These are phyloP conservation scores for Nomada goodeniana DNA, from an alignment of 2,888 invertebrate genomes.

Conservation along the genomic window DNA sequence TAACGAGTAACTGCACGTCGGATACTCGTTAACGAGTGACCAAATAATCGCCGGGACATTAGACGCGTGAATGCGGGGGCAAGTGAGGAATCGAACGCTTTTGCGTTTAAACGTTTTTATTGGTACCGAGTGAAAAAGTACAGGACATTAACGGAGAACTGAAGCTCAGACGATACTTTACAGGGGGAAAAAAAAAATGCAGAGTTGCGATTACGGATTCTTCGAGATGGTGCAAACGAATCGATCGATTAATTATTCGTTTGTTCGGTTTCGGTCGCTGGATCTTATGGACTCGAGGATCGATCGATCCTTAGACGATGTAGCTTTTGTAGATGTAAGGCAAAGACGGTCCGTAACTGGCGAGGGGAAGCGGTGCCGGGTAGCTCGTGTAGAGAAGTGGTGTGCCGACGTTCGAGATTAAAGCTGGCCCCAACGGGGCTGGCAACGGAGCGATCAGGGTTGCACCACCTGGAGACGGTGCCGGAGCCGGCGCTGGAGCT, in stretches of 20 bases:
- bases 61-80: background rate
- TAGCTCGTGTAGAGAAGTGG: slow-evolving; percentile 78
- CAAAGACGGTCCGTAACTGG: slow-evolving; percentile 66
- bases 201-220: slow-evolving; percentile 26
- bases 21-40: slow-evolving; percentile 39
- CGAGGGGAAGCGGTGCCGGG: slow-evolving; percentile 68
- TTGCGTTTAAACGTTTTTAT: slow-evolving; percentile 64
- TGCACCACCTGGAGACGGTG: slow-evolving; percentile 70
- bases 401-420: slow-evolving; percentile 78
- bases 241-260: slow-evolving; percentile 18
- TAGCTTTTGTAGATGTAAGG: slow-evolving; percentile 65
- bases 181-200: background rate
- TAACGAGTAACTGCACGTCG: slow-evolving; percentile 42
- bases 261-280: background rate
- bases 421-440: slow-evolving; percentile 80
- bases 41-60: slow-evolving; percentile 6
- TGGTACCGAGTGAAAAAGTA: slow-evolving; percentile 48
- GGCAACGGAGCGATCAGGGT: slow-evolving; percentile 77
- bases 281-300: background rate
- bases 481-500: slow-evolving; percentile 78
- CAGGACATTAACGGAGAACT: slow-evolving; percentile 29
- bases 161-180: slow-evolving; percentile 18
- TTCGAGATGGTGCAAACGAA: slow-evolving; percentile 14
- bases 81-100: background rate
- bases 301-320: slow-evolving; percentile 20